phyloP scores from a whole-genome alignment of 2,888 invertebrate species.

The Euclidia mi region DNA sequence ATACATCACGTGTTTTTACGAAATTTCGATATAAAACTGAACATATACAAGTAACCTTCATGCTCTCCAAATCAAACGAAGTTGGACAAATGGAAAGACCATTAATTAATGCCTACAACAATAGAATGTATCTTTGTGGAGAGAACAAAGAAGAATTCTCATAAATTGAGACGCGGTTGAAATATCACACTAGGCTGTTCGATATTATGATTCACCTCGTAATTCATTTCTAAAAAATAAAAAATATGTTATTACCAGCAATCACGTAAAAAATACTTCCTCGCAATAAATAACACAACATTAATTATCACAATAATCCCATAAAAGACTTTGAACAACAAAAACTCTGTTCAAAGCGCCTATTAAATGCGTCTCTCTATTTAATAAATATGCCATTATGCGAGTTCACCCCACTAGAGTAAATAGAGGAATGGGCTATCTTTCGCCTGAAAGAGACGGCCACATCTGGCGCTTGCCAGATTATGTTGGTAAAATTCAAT shows the following conservation, averaged over 20 bases:
- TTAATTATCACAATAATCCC: conserved; percentile 56
- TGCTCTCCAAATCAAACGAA: too few species aligned
- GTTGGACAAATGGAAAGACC: too few species aligned
- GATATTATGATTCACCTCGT: background rate
- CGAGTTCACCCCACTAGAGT: conserved; percentile 62
- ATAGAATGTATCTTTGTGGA: too few species aligned
- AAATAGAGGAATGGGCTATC: conserved; percentile 80
- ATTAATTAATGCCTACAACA: too few species aligned
- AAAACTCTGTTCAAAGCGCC: conserved; percentile 51
- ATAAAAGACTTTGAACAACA: conserved; percentile 50
- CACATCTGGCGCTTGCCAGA: conserved; percentile 81
- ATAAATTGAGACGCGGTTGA: too few species aligned
- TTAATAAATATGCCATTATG: conserved; percentile 80
- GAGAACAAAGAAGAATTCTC: too few species aligned
- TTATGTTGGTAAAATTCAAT: conserved; percentile 86
- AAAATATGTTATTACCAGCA: conserved; percentile 23
- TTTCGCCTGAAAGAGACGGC: conserved; percentile 72
- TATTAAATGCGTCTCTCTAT: conserved; percentile 67
- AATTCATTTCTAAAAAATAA: conserved; percentile 9
- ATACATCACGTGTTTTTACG: too few species aligned
- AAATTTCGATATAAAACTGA: too few species aligned
- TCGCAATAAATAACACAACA: conserved; percentile 44
- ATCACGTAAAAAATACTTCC: conserved; percentile 41
- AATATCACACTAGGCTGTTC: too few species aligned
- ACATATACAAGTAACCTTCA: too few species aligned